Percentiles rank a stretch among this genome's conserved stretches.
Conservation (phyloP, 2,797 vertebrate genomes). For the Channallabes apus region DNA sequence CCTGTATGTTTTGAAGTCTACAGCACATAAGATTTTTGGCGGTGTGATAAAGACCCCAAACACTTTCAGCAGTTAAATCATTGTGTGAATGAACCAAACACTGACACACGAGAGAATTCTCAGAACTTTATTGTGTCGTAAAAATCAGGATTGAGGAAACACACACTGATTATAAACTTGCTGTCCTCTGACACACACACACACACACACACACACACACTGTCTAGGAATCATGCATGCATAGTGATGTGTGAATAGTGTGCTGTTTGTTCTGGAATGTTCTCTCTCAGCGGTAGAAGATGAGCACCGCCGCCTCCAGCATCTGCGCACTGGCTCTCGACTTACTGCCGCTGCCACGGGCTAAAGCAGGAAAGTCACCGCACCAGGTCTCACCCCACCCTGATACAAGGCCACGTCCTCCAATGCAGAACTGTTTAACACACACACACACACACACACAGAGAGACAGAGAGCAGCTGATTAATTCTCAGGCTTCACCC, state of each 20-base stretch:
- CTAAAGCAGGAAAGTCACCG: conserved; percentile 60
- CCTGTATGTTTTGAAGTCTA: too few species aligned
- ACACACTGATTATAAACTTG: neutral
- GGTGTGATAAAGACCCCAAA: too few species aligned
- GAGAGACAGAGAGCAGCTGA: neutral
- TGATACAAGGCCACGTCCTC: conserved; percentile 46
- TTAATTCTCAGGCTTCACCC: too few species aligned
- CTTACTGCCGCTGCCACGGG: conserved; percentile 62
- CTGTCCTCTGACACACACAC: too few species aligned
- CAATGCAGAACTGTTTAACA: neutral
- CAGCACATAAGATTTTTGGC: too few species aligned
- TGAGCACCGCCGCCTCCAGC: conserved; percentile 64
- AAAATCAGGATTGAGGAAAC: neutral
- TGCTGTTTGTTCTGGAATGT: neutral
- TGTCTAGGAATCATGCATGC: too few species aligned
- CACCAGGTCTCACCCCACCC: conserved; percentile 50
- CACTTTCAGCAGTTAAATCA: neutral
- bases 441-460: too few species aligned
- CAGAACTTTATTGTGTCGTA: neutral
- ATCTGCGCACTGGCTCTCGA: conserved; percentile 60
- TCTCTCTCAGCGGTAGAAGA: conserved; percentile 59
- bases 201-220: too few species aligned
- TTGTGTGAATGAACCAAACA: neutral
- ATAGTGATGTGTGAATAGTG: neutral
- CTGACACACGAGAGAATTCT: neutral